phyloP scores from a whole-genome alignment of 2,797 vertebrate species.

The Periparus ater region DNA sequence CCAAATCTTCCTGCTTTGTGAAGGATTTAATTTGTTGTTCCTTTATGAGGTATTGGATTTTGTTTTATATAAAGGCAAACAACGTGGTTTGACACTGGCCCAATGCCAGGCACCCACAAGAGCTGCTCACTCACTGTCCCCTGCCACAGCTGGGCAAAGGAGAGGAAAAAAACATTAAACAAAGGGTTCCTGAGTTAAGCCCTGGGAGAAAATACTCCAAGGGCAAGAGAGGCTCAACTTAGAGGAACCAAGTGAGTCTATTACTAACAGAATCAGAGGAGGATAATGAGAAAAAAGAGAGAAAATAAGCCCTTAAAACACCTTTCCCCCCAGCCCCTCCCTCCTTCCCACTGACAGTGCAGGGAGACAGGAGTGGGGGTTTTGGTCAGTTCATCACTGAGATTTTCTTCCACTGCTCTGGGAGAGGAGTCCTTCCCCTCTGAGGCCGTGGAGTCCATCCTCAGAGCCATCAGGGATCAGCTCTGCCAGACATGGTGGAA shows the following conservation, averaged over 20 bases:
- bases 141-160: neutral
- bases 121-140: neutral
- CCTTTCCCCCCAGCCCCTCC: neutral
- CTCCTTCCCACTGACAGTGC: neutral
- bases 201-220: neutral
- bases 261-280: neutral
- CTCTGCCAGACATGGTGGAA: neutral
- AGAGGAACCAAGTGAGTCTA: neutral
- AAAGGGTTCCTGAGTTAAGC: neutral
- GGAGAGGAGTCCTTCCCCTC: too few species aligned
- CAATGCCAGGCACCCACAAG: neutral
- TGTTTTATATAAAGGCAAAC: constrained; percentile 27
- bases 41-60: constrained; percentile 22
- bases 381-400: neutral
- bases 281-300: neutral
- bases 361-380: neutral
- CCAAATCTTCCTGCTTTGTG: neutral
- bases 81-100: neutral
- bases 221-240: neutral
- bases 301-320: neutral
- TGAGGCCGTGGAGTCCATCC: neutral
- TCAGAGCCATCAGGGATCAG: neutral
- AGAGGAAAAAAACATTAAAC: neutral
- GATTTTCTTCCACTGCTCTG: too few species aligned
- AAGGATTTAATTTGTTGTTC: neutral